Evolutionary conservation across 1,140 invertebrate genomes (phyloP).

Genomic region (Laodelphax striatellus): DNA sequence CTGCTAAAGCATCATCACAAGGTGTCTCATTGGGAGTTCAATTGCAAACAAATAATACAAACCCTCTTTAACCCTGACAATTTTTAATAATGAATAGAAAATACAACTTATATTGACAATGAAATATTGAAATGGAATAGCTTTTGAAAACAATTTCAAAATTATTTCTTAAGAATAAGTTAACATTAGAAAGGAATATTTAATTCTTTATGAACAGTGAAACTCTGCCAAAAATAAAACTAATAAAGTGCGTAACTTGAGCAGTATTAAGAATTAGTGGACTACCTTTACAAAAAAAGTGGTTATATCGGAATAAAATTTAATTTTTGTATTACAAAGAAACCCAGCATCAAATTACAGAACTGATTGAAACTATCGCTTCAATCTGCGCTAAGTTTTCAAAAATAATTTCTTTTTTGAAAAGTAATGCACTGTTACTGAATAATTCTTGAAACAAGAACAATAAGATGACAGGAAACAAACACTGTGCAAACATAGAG

Average conservation of each 20-base stretch:
- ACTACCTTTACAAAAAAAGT: neutral
- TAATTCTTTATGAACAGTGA: too few relatives aligned
- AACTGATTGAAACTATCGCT: neutral
- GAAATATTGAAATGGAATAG: neutral
- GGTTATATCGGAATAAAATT: neutral
- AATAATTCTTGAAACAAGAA: neutral
- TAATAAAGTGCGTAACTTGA: too few relatives aligned
- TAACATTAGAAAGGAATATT: too few relatives aligned
- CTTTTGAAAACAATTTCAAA: neutral
- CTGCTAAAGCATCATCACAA: too few relatives aligned
- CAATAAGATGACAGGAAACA: neutral
- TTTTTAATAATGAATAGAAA: constrained; percentile 1
- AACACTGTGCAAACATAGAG: constrained; percentile 13
- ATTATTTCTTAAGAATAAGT: neutral
- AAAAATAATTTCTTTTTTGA: neutral
- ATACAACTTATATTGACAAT: constrained; percentile 1
- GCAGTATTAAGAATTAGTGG: neutral
- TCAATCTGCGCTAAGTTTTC: neutral
- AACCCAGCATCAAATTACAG: neutral
- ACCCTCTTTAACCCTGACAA: neutral
- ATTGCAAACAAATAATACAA: too few relatives aligned
- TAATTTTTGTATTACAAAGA: neutral
- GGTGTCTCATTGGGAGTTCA: too few relatives aligned
- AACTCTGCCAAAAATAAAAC: too few relatives aligned
- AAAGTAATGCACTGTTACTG: neutral